These are phyloP conservation scores for Ischnus inquisitorius DNA, from an alignment of 2,888 invertebrate genomes.

Conservation along the genomic window DNA sequence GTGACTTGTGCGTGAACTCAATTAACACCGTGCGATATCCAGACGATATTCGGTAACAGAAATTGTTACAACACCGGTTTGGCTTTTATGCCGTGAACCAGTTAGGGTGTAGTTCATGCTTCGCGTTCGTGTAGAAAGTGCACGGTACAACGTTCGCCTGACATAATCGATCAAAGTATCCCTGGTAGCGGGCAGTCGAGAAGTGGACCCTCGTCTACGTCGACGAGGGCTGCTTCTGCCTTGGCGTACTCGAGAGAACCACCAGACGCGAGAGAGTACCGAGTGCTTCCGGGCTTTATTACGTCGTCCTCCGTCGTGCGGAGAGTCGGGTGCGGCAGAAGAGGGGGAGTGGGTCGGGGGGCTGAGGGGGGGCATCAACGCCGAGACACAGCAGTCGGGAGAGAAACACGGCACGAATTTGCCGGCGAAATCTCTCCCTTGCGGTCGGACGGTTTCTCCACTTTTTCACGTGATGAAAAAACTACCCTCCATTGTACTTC, in stretches of 20 bases:
- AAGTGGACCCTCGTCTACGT: constrained; percentile 62
- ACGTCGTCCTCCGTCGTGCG: constrained; percentile 47
- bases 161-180: constrained; percentile 67
- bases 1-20: not conserved
- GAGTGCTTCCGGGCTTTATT: constrained; percentile 68
- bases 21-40: not conserved
- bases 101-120: constrained; percentile 1
- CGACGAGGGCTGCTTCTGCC: constrained; percentile 43
- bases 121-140: constrained; percentile 20
- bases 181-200: constrained; percentile 40
- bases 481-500: constrained; percentile 48
- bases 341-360: not conserved
- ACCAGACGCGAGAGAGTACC: constrained; percentile 57
- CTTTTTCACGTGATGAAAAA: constrained; percentile 47
- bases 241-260: constrained; percentile 50
- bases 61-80: constrained; percentile 1
- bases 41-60: not conserved
- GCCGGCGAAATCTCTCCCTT: constrained; percentile 42
- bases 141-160: constrained; percentile 33
- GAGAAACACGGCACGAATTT: constrained; percentile 36
- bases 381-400: constrained; percentile 31
- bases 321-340: constrained; percentile 20
- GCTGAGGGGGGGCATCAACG: constrained; percentile 40
- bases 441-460: constrained; percentile 28
- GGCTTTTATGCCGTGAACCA: not conserved